Conservation (phyloP, 2,113 vertebrate species). For the Romanogobio albipinnatus region DNA sequence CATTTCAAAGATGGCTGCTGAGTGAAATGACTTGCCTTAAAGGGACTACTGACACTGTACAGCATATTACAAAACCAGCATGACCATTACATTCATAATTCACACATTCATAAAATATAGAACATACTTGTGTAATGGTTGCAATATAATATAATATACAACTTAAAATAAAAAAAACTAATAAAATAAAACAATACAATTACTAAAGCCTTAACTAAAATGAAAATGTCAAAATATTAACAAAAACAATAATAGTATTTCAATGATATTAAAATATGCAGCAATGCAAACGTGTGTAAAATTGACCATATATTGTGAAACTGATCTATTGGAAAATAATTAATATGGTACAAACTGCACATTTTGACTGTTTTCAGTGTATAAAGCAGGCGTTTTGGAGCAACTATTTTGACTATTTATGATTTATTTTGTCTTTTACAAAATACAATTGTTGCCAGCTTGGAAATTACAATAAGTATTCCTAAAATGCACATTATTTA, state of each 20-base stretch:
- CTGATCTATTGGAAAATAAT: not conserved
- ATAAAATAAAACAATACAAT: not conserved
- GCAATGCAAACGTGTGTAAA: not conserved
- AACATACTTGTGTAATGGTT: not conserved
- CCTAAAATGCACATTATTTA: not conserved
- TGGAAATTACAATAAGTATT: not conserved
- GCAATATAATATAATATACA: not conserved
- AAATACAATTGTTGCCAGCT: not conserved
- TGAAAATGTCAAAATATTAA: not conserved
- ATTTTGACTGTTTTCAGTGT: not conserved
- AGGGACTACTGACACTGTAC: too few species aligned
- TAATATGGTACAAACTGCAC: too few species aligned
- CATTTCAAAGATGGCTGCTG: too few species aligned
- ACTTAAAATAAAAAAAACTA: not conserved
- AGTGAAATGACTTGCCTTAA: too few species aligned
- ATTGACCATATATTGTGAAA: not conserved
- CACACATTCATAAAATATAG: not conserved
- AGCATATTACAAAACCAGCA: too few species aligned
- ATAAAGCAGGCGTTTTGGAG: not conserved
- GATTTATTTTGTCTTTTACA: not conserved
- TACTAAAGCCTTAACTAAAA: not conserved
- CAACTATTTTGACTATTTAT: not conserved
- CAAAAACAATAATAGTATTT: not conserved
- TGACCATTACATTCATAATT: not conserved
- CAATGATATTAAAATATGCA: not conserved